A percentile compares a stretch with the other conserved stretches of the same genome.
phyloP scores from a whole-genome alignment of 1,140 invertebrate species.

The Hypothenemus hampei region DNA sequence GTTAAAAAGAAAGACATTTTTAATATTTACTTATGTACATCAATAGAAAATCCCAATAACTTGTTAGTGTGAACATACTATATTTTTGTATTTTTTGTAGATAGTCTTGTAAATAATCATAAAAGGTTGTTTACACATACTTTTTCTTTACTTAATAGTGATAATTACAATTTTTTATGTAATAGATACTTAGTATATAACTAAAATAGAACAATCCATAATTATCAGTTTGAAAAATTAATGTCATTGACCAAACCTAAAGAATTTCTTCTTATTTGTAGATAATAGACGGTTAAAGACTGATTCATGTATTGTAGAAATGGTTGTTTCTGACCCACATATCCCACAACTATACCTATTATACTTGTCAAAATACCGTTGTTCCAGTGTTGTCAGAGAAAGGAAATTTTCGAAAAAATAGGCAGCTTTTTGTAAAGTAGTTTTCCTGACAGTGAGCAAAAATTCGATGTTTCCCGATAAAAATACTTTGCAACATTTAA shows the following conservation, averaged over 20 bases:
- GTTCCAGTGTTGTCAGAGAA: too few relatives aligned
- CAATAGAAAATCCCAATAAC: background rate
- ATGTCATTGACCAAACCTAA: background rate
- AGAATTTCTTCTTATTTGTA: background rate
- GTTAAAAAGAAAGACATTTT: slow-evolving; percentile 10
- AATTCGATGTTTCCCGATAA: too few relatives aligned
- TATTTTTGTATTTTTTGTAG: slow-evolving; percentile 43
- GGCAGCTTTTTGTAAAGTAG: too few relatives aligned
- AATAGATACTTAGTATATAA: background rate
- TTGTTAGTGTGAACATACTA: slow-evolving; percentile 35
- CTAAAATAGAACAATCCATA: background rate
- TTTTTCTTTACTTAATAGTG: background rate
- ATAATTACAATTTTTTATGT: background rate
- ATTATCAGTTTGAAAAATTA: background rate
- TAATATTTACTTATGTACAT: too few relatives aligned
- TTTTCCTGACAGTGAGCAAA: too few relatives aligned
- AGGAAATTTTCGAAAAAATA: too few relatives aligned
- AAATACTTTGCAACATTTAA: too few relatives aligned
- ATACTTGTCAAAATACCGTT: too few relatives aligned
- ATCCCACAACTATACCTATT: too few relatives aligned
- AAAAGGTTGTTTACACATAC: slow-evolving; percentile 6
- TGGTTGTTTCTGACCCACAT: too few relatives aligned
- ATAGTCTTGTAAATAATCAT: slow-evolving; percentile 27
- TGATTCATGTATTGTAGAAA: too few relatives aligned
- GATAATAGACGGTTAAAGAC: too few relatives aligned